phyloP scores from a whole-genome alignment of 2,888 invertebrate genomes.

The Brachyopa scutellaris region DNA sequence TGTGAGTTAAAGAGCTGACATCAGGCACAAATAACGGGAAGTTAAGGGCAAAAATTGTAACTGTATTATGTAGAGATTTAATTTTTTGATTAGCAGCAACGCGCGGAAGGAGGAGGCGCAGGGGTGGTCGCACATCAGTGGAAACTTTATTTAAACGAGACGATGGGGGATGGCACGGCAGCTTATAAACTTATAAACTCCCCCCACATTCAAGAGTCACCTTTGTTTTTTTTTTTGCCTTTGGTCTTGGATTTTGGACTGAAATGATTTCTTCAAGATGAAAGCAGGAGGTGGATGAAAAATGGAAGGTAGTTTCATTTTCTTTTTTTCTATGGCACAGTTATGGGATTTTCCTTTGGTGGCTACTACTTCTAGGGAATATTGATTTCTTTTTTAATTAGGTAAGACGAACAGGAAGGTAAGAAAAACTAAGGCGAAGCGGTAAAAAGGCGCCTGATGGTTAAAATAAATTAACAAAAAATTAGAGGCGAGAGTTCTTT shows the following conservation, averaged over 20 bases:
- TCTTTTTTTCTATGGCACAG: background rate
- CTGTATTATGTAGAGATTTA: constrained; percentile 58
- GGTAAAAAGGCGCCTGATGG: too few relatives aligned
- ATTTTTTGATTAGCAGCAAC: constrained; percentile 56
- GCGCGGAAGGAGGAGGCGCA: background rate
- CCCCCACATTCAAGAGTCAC: constrained; percentile 37
- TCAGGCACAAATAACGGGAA: constrained; percentile 54
- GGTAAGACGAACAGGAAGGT: background rate
- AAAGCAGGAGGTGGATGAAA: too few relatives aligned
- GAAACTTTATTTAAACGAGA: background rate
- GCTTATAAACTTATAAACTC: constrained; percentile 16
- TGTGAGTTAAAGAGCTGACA: constrained; percentile 22
- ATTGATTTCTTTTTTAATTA: constrained; percentile 41
- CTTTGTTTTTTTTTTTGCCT: constrained; percentile 14
- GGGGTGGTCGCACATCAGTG: background rate
- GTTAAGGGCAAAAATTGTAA: constrained; percentile 14
- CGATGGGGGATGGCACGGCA: background rate
- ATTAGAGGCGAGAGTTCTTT: too few relatives aligned
- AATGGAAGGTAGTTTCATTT: background rate
- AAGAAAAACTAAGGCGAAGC: background rate
- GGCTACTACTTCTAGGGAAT: background rate
- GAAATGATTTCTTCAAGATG: background rate
- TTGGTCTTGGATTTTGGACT: background rate
- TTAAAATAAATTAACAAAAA: too few relatives aligned
- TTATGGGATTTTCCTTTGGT: background rate